A percentile compares a stretch with the other conserved stretches of the same genome.
Evolutionary conservation across 2,797 vertebrate species (phyloP).

Genomic region (Schizopygopsis malacanthus): DNA sequence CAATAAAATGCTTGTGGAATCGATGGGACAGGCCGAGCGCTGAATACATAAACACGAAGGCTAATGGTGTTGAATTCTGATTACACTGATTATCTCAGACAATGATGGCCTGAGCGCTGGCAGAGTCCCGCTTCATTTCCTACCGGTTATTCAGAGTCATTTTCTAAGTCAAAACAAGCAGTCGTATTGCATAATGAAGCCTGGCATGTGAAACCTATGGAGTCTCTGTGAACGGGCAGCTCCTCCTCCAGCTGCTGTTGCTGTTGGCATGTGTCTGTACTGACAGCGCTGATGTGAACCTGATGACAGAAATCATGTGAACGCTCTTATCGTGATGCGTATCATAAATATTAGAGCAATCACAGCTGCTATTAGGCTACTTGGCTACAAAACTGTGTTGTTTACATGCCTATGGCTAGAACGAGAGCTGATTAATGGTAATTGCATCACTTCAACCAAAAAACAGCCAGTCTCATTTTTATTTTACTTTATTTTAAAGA

Average conservation of each 20-base stretch:
- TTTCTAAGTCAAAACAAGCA: constrained; percentile 51
- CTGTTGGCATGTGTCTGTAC: constrained; percentile 55
- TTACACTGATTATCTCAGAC: constrained; percentile 52
- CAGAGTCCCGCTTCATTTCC: constrained; percentile 43
- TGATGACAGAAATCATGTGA: constrained; percentile 72
- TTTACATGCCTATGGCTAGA: constrained; percentile 40
- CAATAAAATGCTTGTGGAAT: constrained; percentile 29
- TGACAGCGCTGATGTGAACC: constrained; percentile 33
- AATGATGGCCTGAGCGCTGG: constrained; percentile 41
- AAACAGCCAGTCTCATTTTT: neutral
- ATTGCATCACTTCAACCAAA: neutral
- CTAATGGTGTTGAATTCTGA: constrained; percentile 44
- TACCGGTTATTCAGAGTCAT: constrained; percentile 14
- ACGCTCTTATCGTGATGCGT: constrained; percentile 69
- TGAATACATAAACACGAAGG: constrained; percentile 53
- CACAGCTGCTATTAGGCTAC: constrained; percentile 45
- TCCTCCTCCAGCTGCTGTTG: constrained; percentile 32
- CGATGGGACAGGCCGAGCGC: constrained; percentile 58
- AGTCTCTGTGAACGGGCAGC: constrained; percentile 4
- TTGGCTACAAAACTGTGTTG: constrained; percentile 24
- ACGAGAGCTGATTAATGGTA: constrained; percentile 25
- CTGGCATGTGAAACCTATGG: constrained; percentile 20
- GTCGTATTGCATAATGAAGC: constrained; percentile 19
- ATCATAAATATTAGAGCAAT: constrained; percentile 46
- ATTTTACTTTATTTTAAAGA: neutral